These are phyloP conservation scores for Montipora sp. DNA, from an alignment of 64 coral and sea anemone genomes.

Conservation along the genomic window DNA sequence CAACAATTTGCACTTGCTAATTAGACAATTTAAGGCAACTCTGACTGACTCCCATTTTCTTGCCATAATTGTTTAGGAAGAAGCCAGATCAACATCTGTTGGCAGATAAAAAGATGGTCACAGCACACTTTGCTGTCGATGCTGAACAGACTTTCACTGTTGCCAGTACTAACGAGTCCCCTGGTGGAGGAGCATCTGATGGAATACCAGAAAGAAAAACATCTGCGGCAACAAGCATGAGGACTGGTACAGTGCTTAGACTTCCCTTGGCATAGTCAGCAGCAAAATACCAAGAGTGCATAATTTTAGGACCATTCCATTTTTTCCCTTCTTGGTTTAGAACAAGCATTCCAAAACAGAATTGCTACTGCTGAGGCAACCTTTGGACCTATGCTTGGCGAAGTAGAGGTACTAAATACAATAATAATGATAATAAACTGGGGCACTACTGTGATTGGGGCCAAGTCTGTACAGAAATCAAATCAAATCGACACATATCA, in stretches of 20 bases:
- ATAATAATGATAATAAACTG: too few species aligned
- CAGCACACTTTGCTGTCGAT: constrained; percentile 74
- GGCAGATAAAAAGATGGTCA: constrained; percentile 72
- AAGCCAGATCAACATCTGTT: constrained; percentile 47
- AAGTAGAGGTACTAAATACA: too few species aligned
- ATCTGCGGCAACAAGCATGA: constrained; percentile 76
- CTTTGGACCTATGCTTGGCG: too few species aligned
- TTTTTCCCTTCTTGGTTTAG: too few species aligned
- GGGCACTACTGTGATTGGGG: too few species aligned
- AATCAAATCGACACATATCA: too few species aligned
- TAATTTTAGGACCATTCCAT: too few species aligned
- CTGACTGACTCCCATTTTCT: not conserved
- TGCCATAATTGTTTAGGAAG: constrained; percentile 29
- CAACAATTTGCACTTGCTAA: too few species aligned
- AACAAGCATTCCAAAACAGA: too few species aligned
- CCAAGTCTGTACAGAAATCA: too few species aligned
- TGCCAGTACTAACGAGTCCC: constrained; percentile 73
- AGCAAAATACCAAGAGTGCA: too few species aligned
- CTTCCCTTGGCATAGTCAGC: constrained; percentile 64
- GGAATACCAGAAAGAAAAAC: constrained; percentile 70
- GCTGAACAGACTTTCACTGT: constrained; percentile 85
- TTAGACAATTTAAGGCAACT: not conserved
- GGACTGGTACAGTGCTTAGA: constrained; percentile 84
- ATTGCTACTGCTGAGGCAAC: too few species aligned
- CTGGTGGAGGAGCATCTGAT: constrained; percentile 54